Conservation (phyloP, 2,888 invertebrate species). For the Cremastobaeus sp. region DNA sequence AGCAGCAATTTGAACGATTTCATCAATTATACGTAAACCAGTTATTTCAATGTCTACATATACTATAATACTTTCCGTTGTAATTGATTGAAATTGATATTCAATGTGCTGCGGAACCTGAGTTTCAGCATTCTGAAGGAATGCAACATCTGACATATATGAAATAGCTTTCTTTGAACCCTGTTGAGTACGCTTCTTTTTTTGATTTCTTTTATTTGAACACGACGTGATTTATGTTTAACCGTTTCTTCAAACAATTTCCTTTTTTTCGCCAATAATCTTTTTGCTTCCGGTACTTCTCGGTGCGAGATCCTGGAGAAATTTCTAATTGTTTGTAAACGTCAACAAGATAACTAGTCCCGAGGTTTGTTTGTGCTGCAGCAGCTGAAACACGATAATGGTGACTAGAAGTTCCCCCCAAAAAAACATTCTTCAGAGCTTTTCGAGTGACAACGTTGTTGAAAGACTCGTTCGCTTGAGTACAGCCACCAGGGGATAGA, state of each 20-base stretch:
- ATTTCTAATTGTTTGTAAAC: not conserved
- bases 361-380: constrained; percentile 18
- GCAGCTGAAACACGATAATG: constrained; percentile 15
- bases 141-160: constrained; percentile 38
- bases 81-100: not conserved
- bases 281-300: not conserved
- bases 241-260: not conserved
- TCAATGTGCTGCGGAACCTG: not conserved
- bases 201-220: constrained; percentile 9
- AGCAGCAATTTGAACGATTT: constrained; percentile 41
- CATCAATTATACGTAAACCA: constrained; percentile 12
- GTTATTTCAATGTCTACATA: constrained; percentile 33
- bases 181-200: constrained; percentile 25
- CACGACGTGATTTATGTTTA: constrained; percentile 12
- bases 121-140: constrained; percentile 5
- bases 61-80: not conserved
- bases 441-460: constrained; percentile 42
- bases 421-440: constrained; percentile 44
- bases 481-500: constrained; percentile 31
- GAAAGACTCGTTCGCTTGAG: constrained; percentile 45
- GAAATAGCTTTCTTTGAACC: constrained; percentile 18
- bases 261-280: constrained; percentile 1
- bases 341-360: not conserved
- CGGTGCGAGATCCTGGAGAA: not conserved
- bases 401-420: constrained; percentile 20